Base-by-base conservation (phyloP, 2,797 vertebrate species). In the Oophaga sylvatica region DNA sequence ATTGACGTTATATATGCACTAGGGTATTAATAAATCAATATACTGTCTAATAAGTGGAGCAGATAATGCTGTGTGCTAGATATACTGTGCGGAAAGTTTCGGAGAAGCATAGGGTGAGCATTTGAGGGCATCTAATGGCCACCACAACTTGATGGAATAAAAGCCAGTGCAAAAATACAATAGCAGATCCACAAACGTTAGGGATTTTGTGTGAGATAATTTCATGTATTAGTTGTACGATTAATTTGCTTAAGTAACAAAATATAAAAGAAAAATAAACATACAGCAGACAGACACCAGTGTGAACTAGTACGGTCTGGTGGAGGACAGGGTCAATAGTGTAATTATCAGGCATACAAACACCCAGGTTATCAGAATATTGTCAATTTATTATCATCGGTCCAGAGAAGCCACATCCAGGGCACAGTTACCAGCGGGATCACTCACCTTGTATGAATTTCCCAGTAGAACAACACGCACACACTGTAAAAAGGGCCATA, bases 401-500 rank as follows among this genome's bases (percentile, higher is more conserved):
- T 41, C 60, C 75, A 80, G 88, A 2, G 22, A 65, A 62, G 83
- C 48, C 80, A 86, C 0, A 81, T 41, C 45, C 77, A 22, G 76
- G 22, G 82, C 5, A 20, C 65, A 65, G 70, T 87, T 86, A 85
- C 91, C 88, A 62, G 62, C 22, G 67, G 60, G 63, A 56, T 31
- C 60, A 95, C 95, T 96, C 93, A 95, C 95, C 95, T 96, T 92
- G 91, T 87, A 94, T 84, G 90, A 94, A 93, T 88, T 92, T 91
- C 90, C 94, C 95, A 1, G 92, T 87, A 0, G 93, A 92, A 90
- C 95, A 95, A 92, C 94, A 95, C 19, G 94, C 92, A 86, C 94
- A 96, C 87, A 90, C 95, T 96, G 95, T 71, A 92, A 93, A 91
- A 92, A 92, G 93, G 94, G 91, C 20, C 70, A 88, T 83, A 0